Conservation (phyloP, 2,888 invertebrate species). For the Lysandra bellargus region DNA sequence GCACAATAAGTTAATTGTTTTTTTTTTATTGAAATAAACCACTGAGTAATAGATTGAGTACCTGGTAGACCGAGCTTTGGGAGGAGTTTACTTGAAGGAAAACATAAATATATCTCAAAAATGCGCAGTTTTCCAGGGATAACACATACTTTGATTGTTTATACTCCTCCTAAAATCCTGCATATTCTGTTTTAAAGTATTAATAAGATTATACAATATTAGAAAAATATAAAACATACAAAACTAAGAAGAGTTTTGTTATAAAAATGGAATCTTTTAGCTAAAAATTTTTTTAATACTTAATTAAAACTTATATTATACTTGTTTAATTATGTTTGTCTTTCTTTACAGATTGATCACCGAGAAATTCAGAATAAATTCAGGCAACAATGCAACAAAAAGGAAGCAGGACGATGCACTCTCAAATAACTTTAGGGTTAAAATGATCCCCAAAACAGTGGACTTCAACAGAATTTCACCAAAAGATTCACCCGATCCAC, state of each 20-base stretch:
- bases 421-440: slow-evolving; percentile 61
- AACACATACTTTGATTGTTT: not conserved
- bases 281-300: not conserved
- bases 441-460: slow-evolving; percentile 67
- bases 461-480: slow-evolving; percentile 60
- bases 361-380: slow-evolving; percentile 77
- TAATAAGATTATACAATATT: not conserved
- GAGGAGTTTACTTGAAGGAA: not conserved
- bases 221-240: not conserved
- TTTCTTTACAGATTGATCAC: slow-evolving; percentile 71
- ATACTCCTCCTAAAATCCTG: not conserved
- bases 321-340: not conserved
- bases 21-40: not conserved
- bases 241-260: not conserved
- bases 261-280: not conserved
- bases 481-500: slow-evolving; percentile 49
- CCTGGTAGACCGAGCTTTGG: not conserved
- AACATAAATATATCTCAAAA: not conserved
- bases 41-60: not conserved
- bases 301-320: not conserved
- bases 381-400: slow-evolving; percentile 69
- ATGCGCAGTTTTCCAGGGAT: not conserved
- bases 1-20: not conserved
- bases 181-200: too few relatives aligned
- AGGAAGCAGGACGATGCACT: slow-evolving; percentile 65